Evolutionary conservation across 2,888 invertebrate genomes (phyloP), one percentile per base, ranked within the genome.

Genomic region (Dendrolimus pini): DNA sequence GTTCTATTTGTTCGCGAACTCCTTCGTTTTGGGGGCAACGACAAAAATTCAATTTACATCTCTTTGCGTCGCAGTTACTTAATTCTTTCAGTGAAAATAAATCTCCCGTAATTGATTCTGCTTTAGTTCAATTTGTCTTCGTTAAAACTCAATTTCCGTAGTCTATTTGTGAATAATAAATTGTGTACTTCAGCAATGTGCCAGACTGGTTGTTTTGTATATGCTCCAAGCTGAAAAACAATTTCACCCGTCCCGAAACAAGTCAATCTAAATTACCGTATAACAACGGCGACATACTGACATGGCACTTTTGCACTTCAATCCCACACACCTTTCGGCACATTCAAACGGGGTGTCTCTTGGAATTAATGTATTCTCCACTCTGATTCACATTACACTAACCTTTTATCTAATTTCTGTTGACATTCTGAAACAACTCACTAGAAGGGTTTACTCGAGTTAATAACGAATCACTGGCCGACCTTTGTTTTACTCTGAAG

Each of bases 101-200:
- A 86, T 86, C 88, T 85, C 77, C 80, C 81, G 80, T 88, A 89
- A 89, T 88, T 89, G 88, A 87, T 88, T 89, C 83, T 78, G 86
- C 83, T 88, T 86, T 84, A 85, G 84, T 89, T 85, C 85, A 87
- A 88, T 89, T 87, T 88, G 87, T 88, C 88, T 88, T 89, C 86
- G 87, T 89, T 88, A 88, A 88, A 89, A 86, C 85, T 82, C 88
- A 85, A 89, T 89, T 86, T 86, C 83, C 82, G 76, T 79, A 84
- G 86, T 86, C 85, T 86, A 85, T 87, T 86, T 87, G 85, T 84
- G 84, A 86, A 86, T 87, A 86, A 88, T 86, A 88, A 88, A 88
- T 87, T 83, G 81, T 78, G 80, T 77, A 79, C 82, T 83, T 81
- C 78, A 79, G 74, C 78, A 74, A 75, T 82, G 80, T 78, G 75